Evolutionary conservation across 1,140 invertebrate genomes (phyloP), one percentile per base, ranked within the genome.

Genomic region (Papilio machaon): DNA sequence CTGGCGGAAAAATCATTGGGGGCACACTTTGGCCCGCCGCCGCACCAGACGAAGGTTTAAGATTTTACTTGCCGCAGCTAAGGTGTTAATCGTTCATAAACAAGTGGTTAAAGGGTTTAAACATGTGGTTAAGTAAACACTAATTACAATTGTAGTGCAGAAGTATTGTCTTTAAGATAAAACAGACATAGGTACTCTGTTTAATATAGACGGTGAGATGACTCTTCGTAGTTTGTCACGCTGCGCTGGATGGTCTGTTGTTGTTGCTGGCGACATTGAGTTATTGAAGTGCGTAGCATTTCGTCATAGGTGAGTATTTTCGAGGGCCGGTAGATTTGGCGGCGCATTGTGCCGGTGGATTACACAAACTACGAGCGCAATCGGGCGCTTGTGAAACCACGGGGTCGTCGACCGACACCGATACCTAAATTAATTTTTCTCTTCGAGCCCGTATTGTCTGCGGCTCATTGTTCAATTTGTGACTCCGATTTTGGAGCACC

Each of bases 401-500:
- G 90, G 89, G 92, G 88, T 94, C 92, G 85, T 82, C 87, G 91
- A 91, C 92, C 91, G 91, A 88, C 92, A 94, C 92, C 89, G 90
- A 94, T 94, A 93, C 92, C 92, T 94, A 94, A 91, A 94, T 94
- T 94, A 93, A 92, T 94, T 94, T 78, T 93, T 92, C 91, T 93
- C 92, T 94, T 93, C 85, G 90, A 88, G 86, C 86, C 87, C 88
- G 87, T 90, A 86, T 86, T 87, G 85, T 78, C 79, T 84, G 85
- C 79, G 85, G 87, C 85, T 92, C 88, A 93, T 94, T 94, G 92
- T 94, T 91, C 89, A 90, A 89, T 92, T 90, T 90, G 86, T 89
- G 84, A 85, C 87, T 87, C 83, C 85, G 88, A 90, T 91, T 91
- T 89, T 86, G 85, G 88, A 86, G 82, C 79, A 78, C 81, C 83